Percentiles rank a stretch among this genome's conserved stretches.
These are phyloP conservation scores for Cantharis flavilabris DNA, from an alignment of 2,888 invertebrate species.

Conservation along the genomic window DNA sequence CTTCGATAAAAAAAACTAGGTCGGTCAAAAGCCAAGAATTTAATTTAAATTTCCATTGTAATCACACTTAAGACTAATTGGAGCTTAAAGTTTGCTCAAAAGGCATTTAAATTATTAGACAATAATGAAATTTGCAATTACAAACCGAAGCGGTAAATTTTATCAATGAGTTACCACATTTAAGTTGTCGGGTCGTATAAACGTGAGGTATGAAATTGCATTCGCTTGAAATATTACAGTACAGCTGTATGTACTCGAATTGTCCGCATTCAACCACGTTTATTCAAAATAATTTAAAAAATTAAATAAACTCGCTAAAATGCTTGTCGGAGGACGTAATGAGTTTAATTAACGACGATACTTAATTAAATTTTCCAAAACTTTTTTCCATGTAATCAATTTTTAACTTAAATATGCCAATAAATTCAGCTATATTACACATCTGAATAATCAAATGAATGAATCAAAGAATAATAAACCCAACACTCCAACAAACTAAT, in stretches of 20 bases:
- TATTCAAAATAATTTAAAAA: background rate
- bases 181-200: background rate
- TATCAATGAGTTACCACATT: background rate
- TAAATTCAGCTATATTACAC: too few species aligned
- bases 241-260: background rate
- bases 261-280: background rate
- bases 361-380: too few species aligned
- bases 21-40: background rate
- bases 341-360: too few species aligned
- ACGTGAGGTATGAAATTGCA: slow-evolving; percentile 12
- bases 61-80: background rate
- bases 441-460: too few species aligned
- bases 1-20: background rate
- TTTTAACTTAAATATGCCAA: too few species aligned
- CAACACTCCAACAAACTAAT: too few species aligned
- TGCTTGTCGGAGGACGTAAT: background rate
- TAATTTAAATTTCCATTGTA: background rate
- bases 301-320: background rate
- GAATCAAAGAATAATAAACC: too few species aligned
- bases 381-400: too few species aligned
- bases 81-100: background rate
- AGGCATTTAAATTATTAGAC: background rate
- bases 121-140: background rate
- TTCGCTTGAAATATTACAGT: background rate
- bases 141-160: background rate